Evolutionary conservation across 1,140 invertebrate species (phyloP), one percentile per base, ranked within the genome.

Genomic region (Ceratina japonica): DNA sequence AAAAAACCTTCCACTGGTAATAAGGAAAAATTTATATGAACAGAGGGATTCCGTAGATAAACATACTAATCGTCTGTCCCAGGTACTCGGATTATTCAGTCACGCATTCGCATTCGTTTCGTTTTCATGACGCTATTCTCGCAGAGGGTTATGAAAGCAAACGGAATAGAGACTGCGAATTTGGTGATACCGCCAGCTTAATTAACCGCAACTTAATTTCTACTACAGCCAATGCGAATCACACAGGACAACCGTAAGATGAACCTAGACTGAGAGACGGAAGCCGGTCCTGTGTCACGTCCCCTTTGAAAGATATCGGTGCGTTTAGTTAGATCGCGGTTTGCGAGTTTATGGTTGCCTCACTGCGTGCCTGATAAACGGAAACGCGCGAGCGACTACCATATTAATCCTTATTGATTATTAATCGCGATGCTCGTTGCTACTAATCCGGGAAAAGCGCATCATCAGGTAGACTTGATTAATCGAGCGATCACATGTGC

Each of bases 171-270:
- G n/a, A n/a, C n/a, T n/a, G n/a, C n/a, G n/a, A n/a, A n/a, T n/a
- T n/a, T n/a, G n/a, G n/a, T n/a, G n/a, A n/a, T n/a, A n/a, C n/a
- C n/a, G n/a, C n/a, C n/a, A n/a, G n/a, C n/a, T n/a, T n/a, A n/a
- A n/a, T 59, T 16, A 51, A 69, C 74, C 81, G 61, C 83, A 77
- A 86, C 70, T 81, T 81, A 85, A 87, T 89, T 84, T 82, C 69
- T 87, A 87, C 78, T 64, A 66, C 52, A 61, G 61, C 1, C 27
- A n/a, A 1, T 22, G 27, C 59, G 56, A n/a, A n/a, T n/a, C 37
- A 71, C 49, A 63, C 31, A 4, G 51, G 31, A 15, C 22, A 37
- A 49, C 1, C 27, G 20, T 7, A 13, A 16, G 16, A 10, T 18
- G 61, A 49, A 66, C 49, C 27, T 44, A n/a, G 49, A 59, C 4